These are phyloP conservation scores for Leptestheria dahalacensis DNA, from an alignment of 1,140 invertebrate species.

Conservation along the genomic window DNA sequence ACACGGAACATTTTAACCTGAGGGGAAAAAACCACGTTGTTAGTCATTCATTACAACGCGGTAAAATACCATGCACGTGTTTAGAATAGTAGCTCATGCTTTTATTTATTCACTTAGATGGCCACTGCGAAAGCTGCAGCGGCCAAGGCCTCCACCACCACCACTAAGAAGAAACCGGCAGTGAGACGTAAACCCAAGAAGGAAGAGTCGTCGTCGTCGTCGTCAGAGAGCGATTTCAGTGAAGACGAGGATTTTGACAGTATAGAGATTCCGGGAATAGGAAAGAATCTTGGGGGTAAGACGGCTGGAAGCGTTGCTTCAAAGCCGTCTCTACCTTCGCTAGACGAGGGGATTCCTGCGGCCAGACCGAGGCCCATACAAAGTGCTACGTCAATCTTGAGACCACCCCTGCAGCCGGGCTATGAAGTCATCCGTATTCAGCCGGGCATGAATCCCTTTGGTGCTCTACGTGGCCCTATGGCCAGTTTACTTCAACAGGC, in stretches of 20 bases:
- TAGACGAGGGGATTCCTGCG: not conserved
- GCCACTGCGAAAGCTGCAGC: not conserved
- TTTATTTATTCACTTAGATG: not conserved
- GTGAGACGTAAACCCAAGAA: not conserved
- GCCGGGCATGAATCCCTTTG: not conserved
- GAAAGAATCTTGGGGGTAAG: not conserved
- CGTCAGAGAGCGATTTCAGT: not conserved
- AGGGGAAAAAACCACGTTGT: too few relatives aligned
- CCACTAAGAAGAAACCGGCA: not conserved
- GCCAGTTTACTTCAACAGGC: not conserved
- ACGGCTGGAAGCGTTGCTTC: not conserved
- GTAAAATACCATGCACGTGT: too few relatives aligned
- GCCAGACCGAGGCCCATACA: not conserved
- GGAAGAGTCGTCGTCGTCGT: not conserved
- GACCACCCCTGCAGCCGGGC: not conserved
- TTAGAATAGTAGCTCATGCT: too few relatives aligned
- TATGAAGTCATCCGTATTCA: not conserved
- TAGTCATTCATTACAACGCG: too few relatives aligned
- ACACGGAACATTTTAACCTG: too few relatives aligned
- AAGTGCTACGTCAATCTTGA: not conserved
- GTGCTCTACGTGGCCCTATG: not conserved
- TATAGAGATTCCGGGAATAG: not conserved
- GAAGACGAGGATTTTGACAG: not conserved
- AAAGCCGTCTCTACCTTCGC: not conserved
- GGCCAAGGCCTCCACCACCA: too few relatives aligned